Base-by-base conservation (phyloP, 2,113 vertebrate species). In the Spea bombifrons region DNA sequence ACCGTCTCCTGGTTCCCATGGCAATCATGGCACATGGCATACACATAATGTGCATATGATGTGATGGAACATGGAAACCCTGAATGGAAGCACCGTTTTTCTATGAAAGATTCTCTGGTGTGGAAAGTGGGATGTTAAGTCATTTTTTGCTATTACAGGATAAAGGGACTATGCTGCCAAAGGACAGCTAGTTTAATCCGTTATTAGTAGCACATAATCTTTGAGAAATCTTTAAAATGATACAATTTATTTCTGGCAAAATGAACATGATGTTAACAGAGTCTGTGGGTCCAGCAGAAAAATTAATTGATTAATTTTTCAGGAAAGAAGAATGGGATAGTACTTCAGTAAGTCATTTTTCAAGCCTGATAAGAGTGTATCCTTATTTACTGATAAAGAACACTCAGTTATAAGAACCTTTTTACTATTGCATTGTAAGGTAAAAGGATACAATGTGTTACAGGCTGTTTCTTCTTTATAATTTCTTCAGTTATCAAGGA, bases 331-430 rank as follows among this genome's bases (percentile, higher is more conserved):
- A 78, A 72, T 78, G 61, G 59, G 76, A 78, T 72, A 71, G 69
- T 55, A 71, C 66, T 78, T 57, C 76, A 72, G 76, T 78, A 72
- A 78, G 47, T 78, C 76, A 78, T 78, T 78, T 78, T 78, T 78
- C 76, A 78, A 59, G 55, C 59, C 49, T 66, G 76, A 78, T 78
- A 78, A 78, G 61, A 72, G 76, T 78, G 76, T 72, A 78, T 78
- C 69, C 76, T 78, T 78, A 78, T 78, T 78, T 72, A 78, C 76
- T 72, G 76, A 78, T 78, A 78, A 72, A 78, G 69, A 15, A 66
- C 30, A 49, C 69, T 55, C 65, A 30, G 59, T 78, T 78, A 78
- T 69, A 78, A 78, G 68, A 78, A 78, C 76, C 76, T 72, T 78
- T 30, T 78, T 66, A 69, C 76, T 78, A 72, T 78, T 78, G 71